Conservation (phyloP, 2,113 vertebrate genomes). For the Triplophysa tibetana region DNA sequence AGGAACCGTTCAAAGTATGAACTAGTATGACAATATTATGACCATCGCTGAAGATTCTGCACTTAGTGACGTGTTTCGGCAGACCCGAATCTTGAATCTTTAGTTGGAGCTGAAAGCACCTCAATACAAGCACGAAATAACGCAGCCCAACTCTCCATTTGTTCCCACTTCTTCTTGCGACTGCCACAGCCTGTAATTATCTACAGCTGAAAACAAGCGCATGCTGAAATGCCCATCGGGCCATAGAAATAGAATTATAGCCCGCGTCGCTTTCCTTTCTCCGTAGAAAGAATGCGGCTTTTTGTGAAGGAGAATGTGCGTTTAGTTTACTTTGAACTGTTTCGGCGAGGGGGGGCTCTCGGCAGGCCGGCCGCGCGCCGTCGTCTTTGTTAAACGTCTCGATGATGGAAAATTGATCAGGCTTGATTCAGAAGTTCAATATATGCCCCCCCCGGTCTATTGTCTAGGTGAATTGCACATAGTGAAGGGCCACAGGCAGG, state of each 20-base stretch:
- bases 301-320: slow-evolving; percentile 80
- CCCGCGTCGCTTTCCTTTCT: slow-evolving; percentile 72
- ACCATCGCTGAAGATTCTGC: background rate
- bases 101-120: background rate
- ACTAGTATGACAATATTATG: background rate
- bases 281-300: slow-evolving; percentile 58
- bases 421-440: slow-evolving; percentile 89
- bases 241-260: slow-evolving; percentile 87
- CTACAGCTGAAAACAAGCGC: slow-evolving; percentile 89
- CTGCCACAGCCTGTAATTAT: slow-evolving; percentile 82
- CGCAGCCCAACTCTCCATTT: slow-evolving; percentile 50
- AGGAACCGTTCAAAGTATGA: no score
- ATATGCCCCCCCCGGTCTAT: slow-evolving; percentile 83
- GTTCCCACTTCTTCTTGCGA: slow-evolving; percentile 55
- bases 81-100: background rate
- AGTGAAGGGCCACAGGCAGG: slow-evolving; percentile 84
- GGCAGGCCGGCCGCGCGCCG: slow-evolving; percentile 84
- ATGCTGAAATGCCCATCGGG: slow-evolving; percentile 86
- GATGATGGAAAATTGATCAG: slow-evolving; percentile 95
- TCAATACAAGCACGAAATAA: slow-evolving; percentile 38
- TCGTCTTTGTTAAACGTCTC: slow-evolving; percentile 86
- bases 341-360: slow-evolving; percentile 77
- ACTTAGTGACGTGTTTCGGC: background rate
- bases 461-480: slow-evolving; percentile 89
- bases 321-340: slow-evolving; percentile 86